These are phyloP conservation scores for Sussaba pulchella DNA, from an alignment of 2,888 invertebrate genomes.

Conservation along the genomic window DNA sequence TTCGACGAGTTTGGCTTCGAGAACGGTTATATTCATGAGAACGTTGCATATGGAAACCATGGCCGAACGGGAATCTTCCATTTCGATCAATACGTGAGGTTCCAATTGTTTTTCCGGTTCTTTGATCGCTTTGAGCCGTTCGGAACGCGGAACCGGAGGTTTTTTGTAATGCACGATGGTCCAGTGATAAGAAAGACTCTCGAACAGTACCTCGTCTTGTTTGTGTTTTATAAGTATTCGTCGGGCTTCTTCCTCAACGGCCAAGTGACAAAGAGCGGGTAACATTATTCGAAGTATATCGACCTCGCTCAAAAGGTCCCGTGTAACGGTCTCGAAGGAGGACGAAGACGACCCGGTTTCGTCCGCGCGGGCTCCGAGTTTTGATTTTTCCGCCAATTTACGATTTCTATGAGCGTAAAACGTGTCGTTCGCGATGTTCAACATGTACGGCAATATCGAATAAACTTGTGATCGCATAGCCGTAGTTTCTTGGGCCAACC, in stretches of 20 bases:
- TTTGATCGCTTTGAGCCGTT: slow-evolving; percentile 90
- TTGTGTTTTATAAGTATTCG: slow-evolving; percentile 91
- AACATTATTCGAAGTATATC: slow-evolving; percentile 93
- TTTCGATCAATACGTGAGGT: slow-evolving; percentile 90
- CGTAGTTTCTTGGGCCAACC: slow-evolving; percentile 96
- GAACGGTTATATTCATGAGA: slow-evolving; percentile 95
- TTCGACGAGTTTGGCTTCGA: slow-evolving; percentile 94
- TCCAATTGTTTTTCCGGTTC: slow-evolving; percentile 92
- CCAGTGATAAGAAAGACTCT: slow-evolving; percentile 93
- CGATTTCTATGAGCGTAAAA: slow-evolving; percentile 90
- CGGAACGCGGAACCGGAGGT: slow-evolving; percentile 92
- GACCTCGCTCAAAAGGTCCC: slow-evolving; percentile 86
- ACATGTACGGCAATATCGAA: slow-evolving; percentile 92
- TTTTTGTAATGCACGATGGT: slow-evolving; percentile 94
- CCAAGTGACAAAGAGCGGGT: slow-evolving; percentile 95
- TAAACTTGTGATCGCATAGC: slow-evolving; percentile 94
- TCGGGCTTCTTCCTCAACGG: slow-evolving; percentile 95
- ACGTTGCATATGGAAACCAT: slow-evolving; percentile 96
- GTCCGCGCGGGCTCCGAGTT: slow-evolving; percentile 85
- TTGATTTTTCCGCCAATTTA: slow-evolving; percentile 89
- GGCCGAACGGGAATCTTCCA: slow-evolving; percentile 93
- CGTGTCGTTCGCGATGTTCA: slow-evolving; percentile 92
- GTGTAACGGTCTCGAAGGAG: slow-evolving; percentile 77
- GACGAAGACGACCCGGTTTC: slow-evolving; percentile 74
- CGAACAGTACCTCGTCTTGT: slow-evolving; percentile 92